Base-by-base conservation (phyloP, 2,797 vertebrate genomes). In the Sebastes oblongus region DNA sequence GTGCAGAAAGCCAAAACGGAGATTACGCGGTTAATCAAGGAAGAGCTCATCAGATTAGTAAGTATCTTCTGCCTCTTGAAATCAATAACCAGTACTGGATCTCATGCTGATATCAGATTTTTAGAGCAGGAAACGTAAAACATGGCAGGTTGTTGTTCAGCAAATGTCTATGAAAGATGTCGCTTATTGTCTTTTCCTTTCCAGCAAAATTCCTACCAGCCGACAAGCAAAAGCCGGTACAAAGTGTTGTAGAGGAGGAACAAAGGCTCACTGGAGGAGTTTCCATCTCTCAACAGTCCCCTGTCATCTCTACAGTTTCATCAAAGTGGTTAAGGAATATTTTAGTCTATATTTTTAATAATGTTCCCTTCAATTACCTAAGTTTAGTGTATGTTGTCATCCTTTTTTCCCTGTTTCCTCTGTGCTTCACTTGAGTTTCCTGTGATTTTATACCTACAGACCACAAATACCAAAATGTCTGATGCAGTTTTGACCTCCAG, bases 181-280 rank as follows among this genome's bases (percentile, higher is more conserved):
- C 6, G 3, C 36, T 83, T 12, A 90, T 24, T 72, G 2, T 50
- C 5, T 71, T 24, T 24, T 24, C 24, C 24, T 24, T 94, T 93
- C 4, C 91, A 99, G 98, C 98, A 99, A 99, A 99, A 99, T 92
- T 99, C 98, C 10, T 99, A 99, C 95, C 98, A 99, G 94, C 98
- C 98, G n/a, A 98, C 98, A 75, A 99, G 97, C 96, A 99, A 99
- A 96, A 97, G 98, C 93, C 96, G 98, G 85, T 99, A 99, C 96
- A 99, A 99, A 94, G 98, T 99, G 88, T 92, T 99, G 91, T 99
- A 96, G 95, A 94, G 84, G 77, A 64, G 32, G 62, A 68, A 11
- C 8, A 14, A 1, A 32, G 29, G 39, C 27, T 58, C 20, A 0
- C 29, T 8, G 39, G 24, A 9, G 46, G 8, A 10, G 66, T 82